A percentile compares a stretch with the other conserved stretches of the same genome.
These are phyloP conservation scores for Phalloptychus januarius DNA, from an alignment of 2,797 vertebrate genomes.

Conservation along the genomic window DNA sequence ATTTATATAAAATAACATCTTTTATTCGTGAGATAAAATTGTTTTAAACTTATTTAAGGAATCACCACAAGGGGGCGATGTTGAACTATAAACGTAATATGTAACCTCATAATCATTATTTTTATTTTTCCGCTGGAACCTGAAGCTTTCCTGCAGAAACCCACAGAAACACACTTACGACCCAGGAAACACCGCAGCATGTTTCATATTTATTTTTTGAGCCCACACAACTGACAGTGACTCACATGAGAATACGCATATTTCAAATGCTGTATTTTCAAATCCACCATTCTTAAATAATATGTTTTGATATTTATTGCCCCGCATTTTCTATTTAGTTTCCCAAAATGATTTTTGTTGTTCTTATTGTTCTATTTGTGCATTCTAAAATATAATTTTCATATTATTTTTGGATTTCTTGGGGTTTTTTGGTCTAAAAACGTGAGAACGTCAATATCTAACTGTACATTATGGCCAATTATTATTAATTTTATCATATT, in stretches of 20 bases:
- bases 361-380: neutral
- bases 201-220: conserved; percentile 72
- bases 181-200: conserved; percentile 63
- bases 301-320: neutral
- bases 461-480: neutral
- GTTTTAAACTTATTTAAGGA: too few species aligned
- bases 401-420: too few species aligned
- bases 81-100: too few species aligned
- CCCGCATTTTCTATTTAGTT: neutral
- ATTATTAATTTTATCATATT: neutral
- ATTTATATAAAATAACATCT: too few species aligned
- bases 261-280: neutral
- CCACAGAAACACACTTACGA: conserved; percentile 49
- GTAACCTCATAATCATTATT: too few species aligned
- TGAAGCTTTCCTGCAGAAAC: too few species aligned
- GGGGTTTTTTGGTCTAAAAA: neutral
- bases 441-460: neutral
- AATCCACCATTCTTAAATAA: too few species aligned
- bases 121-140: too few species aligned
- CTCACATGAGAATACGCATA: conserved; percentile 44
- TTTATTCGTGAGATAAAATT: too few species aligned
- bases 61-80: too few species aligned
- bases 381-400: neutral
- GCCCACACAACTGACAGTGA: conserved; percentile 50
- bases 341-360: neutral